Base-by-base conservation (phyloP, 2,888 invertebrate genomes). In the Eupithecia inturbata region DNA sequence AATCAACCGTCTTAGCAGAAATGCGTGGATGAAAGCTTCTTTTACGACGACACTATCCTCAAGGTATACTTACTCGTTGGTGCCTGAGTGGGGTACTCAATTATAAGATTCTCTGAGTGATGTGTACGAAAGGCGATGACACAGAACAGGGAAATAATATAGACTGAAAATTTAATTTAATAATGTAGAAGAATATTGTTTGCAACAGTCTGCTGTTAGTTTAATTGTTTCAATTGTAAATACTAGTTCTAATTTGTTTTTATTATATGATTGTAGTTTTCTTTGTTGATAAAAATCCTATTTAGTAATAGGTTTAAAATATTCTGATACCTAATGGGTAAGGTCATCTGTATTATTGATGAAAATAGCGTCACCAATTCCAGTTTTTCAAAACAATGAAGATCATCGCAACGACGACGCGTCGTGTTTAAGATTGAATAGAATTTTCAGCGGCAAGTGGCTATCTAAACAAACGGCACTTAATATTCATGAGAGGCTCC, bases 401-500 rank as follows among this genome's bases (percentile, higher is more conserved):
- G 26, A 57, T 57, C 5, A 31, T 66, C 39, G 66, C 66, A 78
- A 78, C 73, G 66, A 78, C 73, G 66, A 62, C 39, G 80, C 84
- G 80, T 84, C 85, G 84, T 86, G 87, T 83, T 79, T 83, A 79
- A 81, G 83, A 85, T 86, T 85, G 86, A 86, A 78, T 81, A 83
- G 85, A 84, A 84, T 88, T 89, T 89, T 89, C 85, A 91, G 83
- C 82, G 74, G 81, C 81, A 82, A 87, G 84, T 87, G 82, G 82
- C 85, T 82, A 82, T 87, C 80, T 82, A 85, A 90, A 93, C 90
- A 91, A 92, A 91, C 88, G 88, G 85, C 80, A 80, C 81, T 92
- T 90, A 92, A 92, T 93, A 94, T 94, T 93, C 92, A 94, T 93
- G 91, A 93, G 90, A 78, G 83, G 83, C 84, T 84, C 83, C 81